Evolutionary conservation across 2,113 vertebrate genomes (phyloP), one percentile per base, ranked within the genome.

Genomic region (Strix aluco): DNA sequence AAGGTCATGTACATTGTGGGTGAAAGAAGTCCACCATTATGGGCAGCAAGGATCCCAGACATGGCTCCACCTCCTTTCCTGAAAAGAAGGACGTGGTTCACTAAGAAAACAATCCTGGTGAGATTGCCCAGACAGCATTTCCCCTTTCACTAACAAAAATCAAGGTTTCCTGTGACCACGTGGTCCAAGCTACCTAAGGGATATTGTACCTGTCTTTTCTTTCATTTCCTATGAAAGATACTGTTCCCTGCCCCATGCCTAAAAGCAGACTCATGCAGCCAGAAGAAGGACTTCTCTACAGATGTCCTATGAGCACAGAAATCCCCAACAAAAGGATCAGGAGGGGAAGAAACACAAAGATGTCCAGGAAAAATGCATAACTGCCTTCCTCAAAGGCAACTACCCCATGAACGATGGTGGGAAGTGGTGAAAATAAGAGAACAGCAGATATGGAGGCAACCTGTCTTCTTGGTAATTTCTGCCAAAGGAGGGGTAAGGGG

Each of bases 1-100:
- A 12, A 75, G 26, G 9, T 42, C 2, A 0, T 49, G 13, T 34
- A 30, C 4, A 0, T 10, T 62, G 40, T 77, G 27, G 23, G 18
- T 72, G 66, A 66, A 92, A 78, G 26, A 23, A 81, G 27, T 30
- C 46, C 62, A 65, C 17, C 15, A 7, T 11, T 27, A 38, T 3
- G 9, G 32, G 23, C 21, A 86, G 51, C 22, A 65, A 77, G 40
- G 27, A 75, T 59, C 38, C 30, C 49, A 54, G 79, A 36, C 15
- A 30, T 0, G 0, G 18, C 7, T 65, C 8, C n/a, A 65, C 14
- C 6, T 25, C 34, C 67, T 63, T 74, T 80, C 25, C 54, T 49
- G 40, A 78, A 86, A 7, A 55, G 30, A 65, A 74, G n/a, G 30
- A 70, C 71, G 13, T 38, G 15, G 10, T 46, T n/a, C 47, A 55